Percentiles rank a stretch among this genome's conserved stretches.
These are phyloP conservation scores for Tetraneura akinire DNA, from an alignment of 1,140 invertebrate genomes.

Conservation along the genomic window DNA sequence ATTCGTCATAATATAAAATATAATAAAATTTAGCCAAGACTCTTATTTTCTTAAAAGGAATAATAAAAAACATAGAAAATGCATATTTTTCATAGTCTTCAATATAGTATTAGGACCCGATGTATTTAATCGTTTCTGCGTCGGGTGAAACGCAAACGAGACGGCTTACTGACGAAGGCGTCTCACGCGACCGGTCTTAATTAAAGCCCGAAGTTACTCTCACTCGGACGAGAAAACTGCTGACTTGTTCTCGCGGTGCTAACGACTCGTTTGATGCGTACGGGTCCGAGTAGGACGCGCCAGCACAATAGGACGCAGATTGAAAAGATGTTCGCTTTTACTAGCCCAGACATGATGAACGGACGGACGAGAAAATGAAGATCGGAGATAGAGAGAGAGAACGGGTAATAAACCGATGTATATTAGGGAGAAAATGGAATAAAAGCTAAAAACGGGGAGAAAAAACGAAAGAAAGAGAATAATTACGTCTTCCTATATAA, in stretches of 20 bases:
- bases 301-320: conserved; percentile 44
- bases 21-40: too few relatives aligned
- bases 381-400: not conserved
- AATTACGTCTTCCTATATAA: conserved; percentile 25
- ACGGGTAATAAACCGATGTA: not conserved
- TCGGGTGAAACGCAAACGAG: not conserved
- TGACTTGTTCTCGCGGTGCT: conserved; percentile 35
- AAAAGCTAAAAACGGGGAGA: conserved; percentile 18
- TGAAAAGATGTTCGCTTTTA: conserved; percentile 45
- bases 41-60: too few relatives aligned
- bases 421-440: conserved; percentile 48
- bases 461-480: conserved; percentile 8
- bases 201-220: conserved; percentile 16
- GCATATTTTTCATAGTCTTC: too few relatives aligned
- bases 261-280: conserved; percentile 40
- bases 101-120: too few relatives aligned
- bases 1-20: too few relatives aligned
- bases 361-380: not conserved
- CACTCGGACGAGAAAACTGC: conserved; percentile 32
- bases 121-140: conserved; percentile 16
- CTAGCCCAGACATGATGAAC: not conserved
- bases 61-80: too few relatives aligned
- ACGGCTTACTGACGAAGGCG: not conserved
- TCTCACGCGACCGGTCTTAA: conserved; percentile 17
- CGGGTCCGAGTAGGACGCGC: conserved; percentile 36